Percentiles rank a stretch among this genome's conserved stretches.
These are phyloP conservation scores for Betta splendens DNA, from an alignment of 2,797 vertebrate species.

Conservation along the genomic window DNA sequence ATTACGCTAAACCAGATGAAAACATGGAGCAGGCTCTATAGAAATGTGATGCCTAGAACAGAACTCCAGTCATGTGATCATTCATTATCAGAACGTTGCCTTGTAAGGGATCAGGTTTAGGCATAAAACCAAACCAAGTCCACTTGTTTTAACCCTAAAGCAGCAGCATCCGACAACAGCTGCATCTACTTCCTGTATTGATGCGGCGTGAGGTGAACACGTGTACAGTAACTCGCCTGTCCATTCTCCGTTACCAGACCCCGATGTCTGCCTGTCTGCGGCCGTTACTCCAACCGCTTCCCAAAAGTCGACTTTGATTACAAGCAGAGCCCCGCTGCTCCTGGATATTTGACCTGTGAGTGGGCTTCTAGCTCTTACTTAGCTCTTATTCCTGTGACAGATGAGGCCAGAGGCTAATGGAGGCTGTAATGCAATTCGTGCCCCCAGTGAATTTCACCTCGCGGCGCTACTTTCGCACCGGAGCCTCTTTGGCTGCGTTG, in stretches of 20 bases:
- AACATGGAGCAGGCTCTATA: too few species aligned
- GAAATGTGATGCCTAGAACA: slow-evolving; percentile 28
- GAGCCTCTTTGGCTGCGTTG: slow-evolving; percentile 36
- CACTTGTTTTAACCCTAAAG: too few species aligned
- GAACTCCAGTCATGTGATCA: too few species aligned
- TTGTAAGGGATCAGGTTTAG: too few species aligned
- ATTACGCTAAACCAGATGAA: not conserved
- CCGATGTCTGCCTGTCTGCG: not conserved
- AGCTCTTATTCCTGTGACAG: slow-evolving; percentile 53
- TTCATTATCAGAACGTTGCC: too few species aligned
- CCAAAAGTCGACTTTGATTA: slow-evolving; percentile 23
- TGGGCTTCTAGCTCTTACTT: slow-evolving; percentile 55
- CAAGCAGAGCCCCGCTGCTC: slow-evolving; percentile 8
- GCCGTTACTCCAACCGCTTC: not conserved
- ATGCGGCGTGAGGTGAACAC: slow-evolving; percentile 20
- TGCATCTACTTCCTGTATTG: not conserved
- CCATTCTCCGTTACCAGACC: not conserved
- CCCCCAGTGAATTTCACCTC: slow-evolving; percentile 49
- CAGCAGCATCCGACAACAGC: slow-evolving; percentile 9
- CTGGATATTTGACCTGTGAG: slow-evolving; percentile 61
- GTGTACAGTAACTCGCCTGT: slow-evolving; percentile 9
- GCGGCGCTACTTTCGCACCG: slow-evolving; percentile 24
- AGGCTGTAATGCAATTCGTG: slow-evolving; percentile 51
- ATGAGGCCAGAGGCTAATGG: slow-evolving; percentile 67
- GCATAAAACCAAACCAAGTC: too few species aligned